These are phyloP conservation scores for Sorex maritimensis DNA, from an alignment of 2,797 vertebrate species.

Conservation along the genomic window DNA sequence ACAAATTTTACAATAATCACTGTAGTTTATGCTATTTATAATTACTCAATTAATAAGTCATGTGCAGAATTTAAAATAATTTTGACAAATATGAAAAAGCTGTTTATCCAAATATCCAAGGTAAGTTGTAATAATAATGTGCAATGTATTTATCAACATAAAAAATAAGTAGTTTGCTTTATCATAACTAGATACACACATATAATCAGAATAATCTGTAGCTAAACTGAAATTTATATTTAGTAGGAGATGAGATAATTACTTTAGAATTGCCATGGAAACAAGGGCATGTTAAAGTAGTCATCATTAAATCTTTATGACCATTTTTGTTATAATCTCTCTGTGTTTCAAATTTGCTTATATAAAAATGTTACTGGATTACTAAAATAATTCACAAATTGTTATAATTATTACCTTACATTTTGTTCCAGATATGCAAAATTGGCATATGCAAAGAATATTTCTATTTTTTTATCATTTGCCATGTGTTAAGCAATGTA, in stretches of 20 bases:
- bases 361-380: slow-evolving; percentile 64
- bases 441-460: slow-evolving; percentile 49
- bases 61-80: slow-evolving; percentile 55
- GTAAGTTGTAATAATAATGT: slow-evolving; percentile 48
- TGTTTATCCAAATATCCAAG: slow-evolving; percentile 68
- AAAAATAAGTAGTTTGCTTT: slow-evolving; percentile 57
- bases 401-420: slow-evolving; percentile 72
- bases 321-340: slow-evolving; percentile 63
- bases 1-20: slow-evolving; percentile 70
- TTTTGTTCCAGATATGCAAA: slow-evolving; percentile 72
- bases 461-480: slow-evolving; percentile 65
- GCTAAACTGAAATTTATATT: slow-evolving; percentile 77
- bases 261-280: slow-evolving; percentile 79
- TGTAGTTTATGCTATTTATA: slow-evolving; percentile 50
- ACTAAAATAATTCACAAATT: slow-evolving; percentile 82
- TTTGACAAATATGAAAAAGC: slow-evolving; percentile 62
- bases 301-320: slow-evolving; percentile 76
- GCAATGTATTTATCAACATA: slow-evolving; percentile 63
- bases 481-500: slow-evolving; percentile 19
- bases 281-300: slow-evolving; percentile 70
- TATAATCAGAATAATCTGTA: slow-evolving; percentile 76
- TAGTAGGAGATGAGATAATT: slow-evolving; percentile 82
- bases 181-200: slow-evolving; percentile 54
- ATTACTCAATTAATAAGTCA: slow-evolving; percentile 52
- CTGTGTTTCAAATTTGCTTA: slow-evolving; percentile 76